Evolutionary conservation across 2,888 invertebrate species (phyloP).

Genomic region (Nasonovia ribisnigri): DNA sequence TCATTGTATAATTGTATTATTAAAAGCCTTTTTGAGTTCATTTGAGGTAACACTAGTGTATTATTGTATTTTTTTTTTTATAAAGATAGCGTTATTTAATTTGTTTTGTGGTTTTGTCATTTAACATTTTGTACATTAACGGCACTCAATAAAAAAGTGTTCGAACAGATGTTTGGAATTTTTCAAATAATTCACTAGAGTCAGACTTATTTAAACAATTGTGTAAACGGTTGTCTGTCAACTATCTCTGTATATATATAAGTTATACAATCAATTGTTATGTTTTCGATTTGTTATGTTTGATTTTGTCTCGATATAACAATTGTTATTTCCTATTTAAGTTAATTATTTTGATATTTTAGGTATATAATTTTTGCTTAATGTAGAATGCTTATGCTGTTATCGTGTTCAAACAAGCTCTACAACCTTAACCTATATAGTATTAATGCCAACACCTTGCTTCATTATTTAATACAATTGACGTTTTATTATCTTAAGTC

Average conservation of each 20-base stretch:
- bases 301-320: neutral
- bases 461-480: slow-evolving; percentile 19
- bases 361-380: neutral
- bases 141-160: neutral
- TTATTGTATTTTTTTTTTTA: neutral
- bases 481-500: neutral
- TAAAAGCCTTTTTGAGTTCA: neutral
- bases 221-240: slow-evolving; percentile 9
- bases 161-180: slow-evolving; percentile 6
- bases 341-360: neutral
- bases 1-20: neutral
- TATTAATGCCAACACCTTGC: slow-evolving; percentile 47
- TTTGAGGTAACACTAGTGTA: neutral
- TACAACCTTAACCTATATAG: slow-evolving; percentile 49
- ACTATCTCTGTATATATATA: neutral
- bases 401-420: slow-evolving; percentile 34
- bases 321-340: slow-evolving; percentile 1
- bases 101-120: neutral
- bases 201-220: slow-evolving; percentile 46
- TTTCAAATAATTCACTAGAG: slow-evolving; percentile 5
- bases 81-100: neutral
- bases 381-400: neutral
- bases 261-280: neutral
- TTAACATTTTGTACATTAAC: neutral
- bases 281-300: neutral